Conservation (phyloP, 2,113 vertebrate genomes). For the Cairina moschata region DNA sequence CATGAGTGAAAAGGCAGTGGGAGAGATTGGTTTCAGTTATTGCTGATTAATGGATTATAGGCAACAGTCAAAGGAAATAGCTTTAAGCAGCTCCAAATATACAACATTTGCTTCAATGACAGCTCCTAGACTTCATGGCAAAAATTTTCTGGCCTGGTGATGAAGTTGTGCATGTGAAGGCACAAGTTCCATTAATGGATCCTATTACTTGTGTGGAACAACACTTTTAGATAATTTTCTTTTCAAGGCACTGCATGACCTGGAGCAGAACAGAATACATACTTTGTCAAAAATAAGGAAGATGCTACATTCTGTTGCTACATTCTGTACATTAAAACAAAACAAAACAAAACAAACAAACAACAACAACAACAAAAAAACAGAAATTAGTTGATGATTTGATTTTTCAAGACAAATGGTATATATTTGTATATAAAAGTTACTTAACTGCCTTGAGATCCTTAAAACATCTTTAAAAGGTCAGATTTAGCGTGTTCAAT, state of each 20-base stretch:
- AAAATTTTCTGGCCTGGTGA: neutral
- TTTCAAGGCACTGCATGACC: neutral
- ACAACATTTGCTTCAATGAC: neutral
- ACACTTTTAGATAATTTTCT: neutral
- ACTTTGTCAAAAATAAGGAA: constrained; percentile 27
- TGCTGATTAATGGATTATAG: neutral
- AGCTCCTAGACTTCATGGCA: neutral
- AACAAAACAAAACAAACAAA: neutral
- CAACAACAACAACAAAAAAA: neutral
- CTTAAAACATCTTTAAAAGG: constrained; percentile 10
- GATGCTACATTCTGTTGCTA: neutral
- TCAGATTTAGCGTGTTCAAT: neutral
- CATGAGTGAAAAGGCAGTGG: neutral
- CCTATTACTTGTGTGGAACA: neutral
- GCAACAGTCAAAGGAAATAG: neutral
- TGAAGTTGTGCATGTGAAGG: neutral
- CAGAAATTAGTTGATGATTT: neutral
- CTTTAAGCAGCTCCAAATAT: neutral
- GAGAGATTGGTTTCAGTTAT: neutral
- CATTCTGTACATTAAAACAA: neutral
- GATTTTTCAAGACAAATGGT: constrained; percentile 13
- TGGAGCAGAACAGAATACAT: neutral
- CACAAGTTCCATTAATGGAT: neutral
- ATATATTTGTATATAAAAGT: neutral
- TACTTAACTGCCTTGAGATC: neutral